Evolutionary conservation across 2,113 vertebrate species (phyloP), one percentile per base, ranked within the genome.

Genomic region (Malaclemys terrapin): DNA sequence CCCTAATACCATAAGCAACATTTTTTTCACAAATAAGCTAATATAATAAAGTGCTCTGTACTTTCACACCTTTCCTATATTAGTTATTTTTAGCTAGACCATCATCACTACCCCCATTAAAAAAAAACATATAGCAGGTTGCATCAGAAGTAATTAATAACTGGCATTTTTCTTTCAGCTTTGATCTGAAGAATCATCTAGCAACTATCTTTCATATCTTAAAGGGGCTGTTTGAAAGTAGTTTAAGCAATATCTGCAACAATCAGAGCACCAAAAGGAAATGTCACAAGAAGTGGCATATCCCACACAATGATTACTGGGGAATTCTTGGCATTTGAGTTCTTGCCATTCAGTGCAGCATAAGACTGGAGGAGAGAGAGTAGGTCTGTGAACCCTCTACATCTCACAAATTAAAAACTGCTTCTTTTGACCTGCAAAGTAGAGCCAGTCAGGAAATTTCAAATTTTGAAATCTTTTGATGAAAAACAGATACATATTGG

Each of bases 161-260:
- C 38, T 75, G 22, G 5, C 38, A 72, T 75, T 75, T 75, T 75
- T 42, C 38, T 24, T 75, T 75, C 38, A 42, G 38, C 35, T 75
- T 75, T 42, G 20, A 75, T 75, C 6, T 42, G 38, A 75, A 75
- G 38, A 75, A 75, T 75, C 38, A 42, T 42, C 38, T 25, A 42
- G 19, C 22, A 24, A 75, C 42, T 42, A 75, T 75, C 31, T 65
- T 65, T 16, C 31, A 65, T 17, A 16, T 65, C 14, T 35, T 35
- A 65, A 16, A 65, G 13, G 14, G 62, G 16, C 62, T 65, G 62
- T 65, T 65, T 17, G 31, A 65, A 35, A 62, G 29, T 62, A 29
- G 29, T 31, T 31, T 62, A 22, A 38, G n/a, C n/a, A 72, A 38
- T 42, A 69, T n/a, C 35, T 19, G 14, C 45, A 38, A 0, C 0